Base-by-base conservation (phyloP, 2,113 vertebrate genomes). In the Panthera leo region DNA sequence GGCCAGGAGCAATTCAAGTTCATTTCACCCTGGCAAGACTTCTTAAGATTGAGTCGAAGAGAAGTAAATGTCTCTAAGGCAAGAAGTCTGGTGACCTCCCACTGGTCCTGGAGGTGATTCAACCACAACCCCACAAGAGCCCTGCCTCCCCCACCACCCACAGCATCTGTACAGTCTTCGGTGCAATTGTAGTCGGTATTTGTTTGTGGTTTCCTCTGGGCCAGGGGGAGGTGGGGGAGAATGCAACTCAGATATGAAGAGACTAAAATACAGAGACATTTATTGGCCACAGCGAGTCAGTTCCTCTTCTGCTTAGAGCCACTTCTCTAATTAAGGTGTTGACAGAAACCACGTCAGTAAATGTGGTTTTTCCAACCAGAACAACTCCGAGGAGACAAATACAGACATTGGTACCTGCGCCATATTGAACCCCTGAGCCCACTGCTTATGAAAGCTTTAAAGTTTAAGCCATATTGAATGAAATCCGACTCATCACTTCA, bases 311-410 rank as follows among this genome's bases (percentile, higher is more conserved):
- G 42, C 42, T 75, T 39, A 36, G 48, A 95, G 55, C 48, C 70
- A 88, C 23, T 96, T 93, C 65, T 58, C 76, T 93, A 71, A 83
- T 88, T 71, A 73, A 61, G n/a, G 25, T 42, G 68, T 25, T 94
- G 65, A 70, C 36, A 93, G 90, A 68, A 91, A 73, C 90, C 93
- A 70, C 48, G 21, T 88, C 55, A 70, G n/a, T 80, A 75, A 65
- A n/a, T 63, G 51, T 65, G 63, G 79, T 42, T 85, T 95, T 95
- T 25, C 53, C 71, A 71, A 68, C 34, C 88, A 85, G 39, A 71
- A 36, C 25, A 55, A 42, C 18, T 63, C 51, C 42, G 15, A 34
- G n/a, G 63, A 94, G 42, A 27, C 65, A 78, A 70, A 42, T 79
- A 55, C 80, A 65, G n/a, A 73, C 51, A 71, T 73, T 2, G 7